Conservation (phyloP, 2,797 vertebrate species). For the Prunella strophiata region DNA sequence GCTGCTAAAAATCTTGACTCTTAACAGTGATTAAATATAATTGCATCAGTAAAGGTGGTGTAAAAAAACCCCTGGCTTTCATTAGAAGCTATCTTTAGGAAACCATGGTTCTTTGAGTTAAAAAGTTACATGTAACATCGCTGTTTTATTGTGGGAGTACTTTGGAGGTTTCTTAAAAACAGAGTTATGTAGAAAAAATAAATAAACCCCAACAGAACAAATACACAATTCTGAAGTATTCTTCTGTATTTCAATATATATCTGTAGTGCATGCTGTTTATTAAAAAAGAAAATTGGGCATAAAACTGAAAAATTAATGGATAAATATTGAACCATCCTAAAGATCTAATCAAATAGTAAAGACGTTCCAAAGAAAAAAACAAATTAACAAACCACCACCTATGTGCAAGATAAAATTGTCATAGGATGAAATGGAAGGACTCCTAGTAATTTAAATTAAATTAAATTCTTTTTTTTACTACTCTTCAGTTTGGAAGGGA, state of each 20-base stretch:
- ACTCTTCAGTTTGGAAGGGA: not conserved
- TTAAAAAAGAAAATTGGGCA: not conserved
- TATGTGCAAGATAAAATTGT: not conserved
- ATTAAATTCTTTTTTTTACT: rapidly evolving
- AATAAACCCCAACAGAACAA: slow-evolving; percentile 14
- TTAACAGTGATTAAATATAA: slow-evolving; percentile 28
- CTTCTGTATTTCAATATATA: not conserved
- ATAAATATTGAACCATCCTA: not conserved
- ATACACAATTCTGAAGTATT: not conserved
- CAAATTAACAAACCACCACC: not conserved
- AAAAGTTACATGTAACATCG: not conserved
- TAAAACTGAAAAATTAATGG: not conserved
- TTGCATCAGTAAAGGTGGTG: slow-evolving; percentile 6
- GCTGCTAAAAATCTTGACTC: slow-evolving; percentile 7
- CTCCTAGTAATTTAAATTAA: not conserved
- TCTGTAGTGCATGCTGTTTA: not conserved
- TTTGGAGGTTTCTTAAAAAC: slow-evolving; percentile 4
- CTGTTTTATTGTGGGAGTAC: not conserved
- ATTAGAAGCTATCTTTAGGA: slow-evolving; percentile 30
- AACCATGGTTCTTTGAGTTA: not conserved
- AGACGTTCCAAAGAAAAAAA: not conserved
- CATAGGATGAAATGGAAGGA: not conserved
- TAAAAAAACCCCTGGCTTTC: not conserved
- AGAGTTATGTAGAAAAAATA: not conserved
- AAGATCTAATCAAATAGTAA: not conserved